phyloP scores from a whole-genome alignment of 2,888 invertebrate genomes.

The Hofmannophila pseudospretella region DNA sequence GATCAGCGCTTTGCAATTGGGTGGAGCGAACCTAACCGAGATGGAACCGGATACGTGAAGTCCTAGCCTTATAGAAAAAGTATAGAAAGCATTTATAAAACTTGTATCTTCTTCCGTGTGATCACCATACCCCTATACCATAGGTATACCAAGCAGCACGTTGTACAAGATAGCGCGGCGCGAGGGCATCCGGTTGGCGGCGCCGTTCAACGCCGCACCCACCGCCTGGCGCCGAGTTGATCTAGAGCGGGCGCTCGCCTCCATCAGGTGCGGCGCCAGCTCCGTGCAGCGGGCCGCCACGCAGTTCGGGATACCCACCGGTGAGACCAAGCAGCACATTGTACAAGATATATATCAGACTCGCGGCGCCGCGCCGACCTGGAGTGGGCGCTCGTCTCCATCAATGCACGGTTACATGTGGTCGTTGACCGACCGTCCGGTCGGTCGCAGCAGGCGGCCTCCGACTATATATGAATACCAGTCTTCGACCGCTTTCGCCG shows the following conservation, averaged over 20 bases:
- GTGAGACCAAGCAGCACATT: constrained; percentile 43
- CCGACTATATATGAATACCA: too few species aligned
- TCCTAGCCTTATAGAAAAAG: too few species aligned
- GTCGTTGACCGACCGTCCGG: too few species aligned
- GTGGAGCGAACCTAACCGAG: too few species aligned
- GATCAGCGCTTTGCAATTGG: too few species aligned
- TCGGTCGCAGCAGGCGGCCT: constrained; percentile 91
- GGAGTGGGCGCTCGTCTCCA: constrained; percentile 86
- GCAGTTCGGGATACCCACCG: constrained; percentile 92
- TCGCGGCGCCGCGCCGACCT: background rate
- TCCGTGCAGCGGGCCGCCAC: constrained; percentile 92
- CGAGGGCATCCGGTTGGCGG: constrained; percentile 92
- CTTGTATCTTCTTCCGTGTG: too few species aligned
- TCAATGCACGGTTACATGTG: constrained; percentile 87
- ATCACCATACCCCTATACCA: too few species aligned
- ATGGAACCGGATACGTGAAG: too few species aligned
- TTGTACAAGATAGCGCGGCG: constrained; percentile 93
- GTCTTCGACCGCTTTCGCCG: too few species aligned
- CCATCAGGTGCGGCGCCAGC: constrained; percentile 87
- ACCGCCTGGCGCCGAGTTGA: constrained; percentile 93
- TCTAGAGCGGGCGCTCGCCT: constrained; percentile 87
- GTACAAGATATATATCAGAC: too few species aligned
- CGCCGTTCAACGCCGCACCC: constrained; percentile 94
- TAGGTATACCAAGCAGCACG: constrained; percentile 92
- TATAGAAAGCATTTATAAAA: too few species aligned